Evolutionary conservation across 2,888 invertebrate species (phyloP), one percentile per base, ranked within the genome.

Genomic region (Epirrita christyi): DNA sequence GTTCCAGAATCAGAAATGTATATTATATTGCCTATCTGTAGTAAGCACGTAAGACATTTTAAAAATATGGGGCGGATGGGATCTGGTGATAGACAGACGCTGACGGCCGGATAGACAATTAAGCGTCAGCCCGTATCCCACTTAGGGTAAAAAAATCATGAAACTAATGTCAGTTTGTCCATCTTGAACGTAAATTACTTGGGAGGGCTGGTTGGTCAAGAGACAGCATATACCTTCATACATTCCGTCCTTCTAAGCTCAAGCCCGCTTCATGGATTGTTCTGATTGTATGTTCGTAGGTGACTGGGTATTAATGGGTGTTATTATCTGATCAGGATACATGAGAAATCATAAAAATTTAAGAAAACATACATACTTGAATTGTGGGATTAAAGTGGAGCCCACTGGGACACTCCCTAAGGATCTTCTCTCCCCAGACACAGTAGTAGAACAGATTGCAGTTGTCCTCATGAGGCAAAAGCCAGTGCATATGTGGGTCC

Each of bases 401-500:
- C 0, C 63, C 54, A 0, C 32, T 10, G 0, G 83, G 63, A 42
- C 88, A 88, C 21, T 68, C n/a, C 21, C 73, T 72, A 11, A 66
- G 62, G 1, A 81, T 75, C 51, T 71, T 74, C 9, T 68, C 44
- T 47, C 87, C 87, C 80, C 82, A 82, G 28, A 84, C 83, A 64
- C 89, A 89, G 64, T 83, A 81, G 64, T 86, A 88, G 78, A 87
- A 89, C 3, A 71, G 59, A 51, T 75, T 81, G 66, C 86, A 88
- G 50, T 83, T 70, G 9, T 65, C 57, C 53, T 76, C 76, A 55
- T 85, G 78, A 1, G 88, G 84, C 56, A 87, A 61, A 3, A 88
- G 72, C 87, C 85, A 86, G 69, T 86, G 86, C 28, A 82, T 67
- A 32, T 32, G 32, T 32, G 32, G 32, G 32, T 32, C 32, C 32